Conservation (phyloP, 2,888 invertebrate genomes). For the Auanema sp. region DNA sequence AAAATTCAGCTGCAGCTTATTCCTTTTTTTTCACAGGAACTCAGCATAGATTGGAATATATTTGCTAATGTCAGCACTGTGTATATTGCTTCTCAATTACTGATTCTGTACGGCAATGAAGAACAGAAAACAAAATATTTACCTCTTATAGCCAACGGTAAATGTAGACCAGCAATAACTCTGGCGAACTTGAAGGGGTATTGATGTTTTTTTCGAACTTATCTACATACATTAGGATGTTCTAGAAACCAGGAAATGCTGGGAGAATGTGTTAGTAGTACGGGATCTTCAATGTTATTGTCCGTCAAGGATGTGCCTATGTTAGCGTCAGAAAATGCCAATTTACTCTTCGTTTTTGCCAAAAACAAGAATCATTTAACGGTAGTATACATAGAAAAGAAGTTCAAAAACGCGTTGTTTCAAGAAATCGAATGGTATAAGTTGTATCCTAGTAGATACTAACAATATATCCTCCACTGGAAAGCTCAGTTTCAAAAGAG, state of each 20-base stretch:
- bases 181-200: constrained; percentile 19
- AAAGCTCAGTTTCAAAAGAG: no score
- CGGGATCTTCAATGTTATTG: constrained; percentile 9
- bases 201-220: neutral
- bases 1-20: neutral
- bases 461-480: no score
- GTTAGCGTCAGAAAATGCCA: constrained; percentile 51
- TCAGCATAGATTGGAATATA: constrained; percentile 46
- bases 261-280: constrained; percentile 5
- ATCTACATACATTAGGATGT: neutral
- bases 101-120: constrained; percentile 37
- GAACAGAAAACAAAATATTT: constrained; percentile 39
- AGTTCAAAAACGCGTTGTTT: no score
- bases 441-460: no score
- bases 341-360: constrained; percentile 57
- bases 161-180: constrained; percentile 30
- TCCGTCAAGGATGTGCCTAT: constrained; percentile 39
- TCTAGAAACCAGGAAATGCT: constrained; percentile 10
- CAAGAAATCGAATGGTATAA: no score
- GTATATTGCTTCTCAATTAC: constrained; percentile 33
- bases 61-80: constrained; percentile 32
- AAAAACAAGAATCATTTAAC: constrained; percentile 20
- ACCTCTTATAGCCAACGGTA: constrained; percentile 34
- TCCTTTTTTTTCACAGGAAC: constrained; percentile 27
- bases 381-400: no score